These are phyloP conservation scores for Rutpela maculata DNA, from an alignment of 2,888 invertebrate genomes.

Conservation along the genomic window DNA sequence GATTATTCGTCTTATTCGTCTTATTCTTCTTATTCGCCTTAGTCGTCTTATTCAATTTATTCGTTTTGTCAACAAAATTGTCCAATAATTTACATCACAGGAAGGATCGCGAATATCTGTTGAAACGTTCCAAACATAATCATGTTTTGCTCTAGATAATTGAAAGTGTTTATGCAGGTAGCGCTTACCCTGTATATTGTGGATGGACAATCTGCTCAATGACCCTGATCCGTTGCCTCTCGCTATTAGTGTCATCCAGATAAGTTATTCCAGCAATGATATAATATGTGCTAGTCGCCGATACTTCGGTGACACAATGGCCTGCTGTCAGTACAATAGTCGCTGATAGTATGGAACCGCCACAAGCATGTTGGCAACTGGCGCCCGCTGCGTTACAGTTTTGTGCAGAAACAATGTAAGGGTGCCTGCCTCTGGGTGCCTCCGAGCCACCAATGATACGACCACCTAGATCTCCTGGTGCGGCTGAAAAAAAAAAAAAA, in stretches of 20 bases:
- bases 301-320: slow-evolving; percentile 9
- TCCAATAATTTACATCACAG: no score
- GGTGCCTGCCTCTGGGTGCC: background rate
- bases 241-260: background rate
- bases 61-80: no score
- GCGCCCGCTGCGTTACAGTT: background rate
- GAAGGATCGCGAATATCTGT: no score
- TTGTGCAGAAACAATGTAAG: background rate
- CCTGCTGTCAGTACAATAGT: background rate
- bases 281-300: background rate
- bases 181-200: slow-evolving; percentile 1
- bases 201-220: background rate
- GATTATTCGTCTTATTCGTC: no score
- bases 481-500: background rate
- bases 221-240: background rate
- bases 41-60: no score
- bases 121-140: no score
- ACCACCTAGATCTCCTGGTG: background rate
- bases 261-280: background rate
- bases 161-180: no score
- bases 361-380: slow-evolving; percentile 2
- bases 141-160: no score
- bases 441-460: background rate
- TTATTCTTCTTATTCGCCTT: no score
- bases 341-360: background rate